These are phyloP conservation scores for Cyphomyrmex costatus DNA, from an alignment of 1,140 invertebrate species.

Conservation along the genomic window DNA sequence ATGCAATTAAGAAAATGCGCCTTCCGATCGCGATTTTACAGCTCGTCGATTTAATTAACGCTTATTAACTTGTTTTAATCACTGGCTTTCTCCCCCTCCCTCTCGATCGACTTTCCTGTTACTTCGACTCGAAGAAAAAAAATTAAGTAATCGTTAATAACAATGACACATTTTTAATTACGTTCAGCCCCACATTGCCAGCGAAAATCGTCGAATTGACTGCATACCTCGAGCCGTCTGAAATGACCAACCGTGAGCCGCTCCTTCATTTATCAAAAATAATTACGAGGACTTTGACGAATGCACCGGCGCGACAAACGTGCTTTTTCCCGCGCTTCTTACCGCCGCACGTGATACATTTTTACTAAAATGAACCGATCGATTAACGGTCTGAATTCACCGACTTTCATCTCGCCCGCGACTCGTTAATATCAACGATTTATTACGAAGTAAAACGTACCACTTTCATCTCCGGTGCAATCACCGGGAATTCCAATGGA, in stretches of 20 bases:
- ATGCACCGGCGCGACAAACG: slow-evolving; percentile 27
- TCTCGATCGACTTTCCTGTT: neutral
- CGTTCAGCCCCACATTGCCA: slow-evolving; percentile 19
- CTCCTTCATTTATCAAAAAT: slow-evolving; percentile 59
- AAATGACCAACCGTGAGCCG: neutral
- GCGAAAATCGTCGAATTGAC: slow-evolving; percentile 38
- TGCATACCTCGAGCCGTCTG: slow-evolving; percentile 35
- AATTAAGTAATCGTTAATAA: slow-evolving; percentile 53
- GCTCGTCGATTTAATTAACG: slow-evolving; percentile 75
- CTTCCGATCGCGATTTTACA: slow-evolving; percentile 68
- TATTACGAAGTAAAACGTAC: slow-evolving; percentile 55
- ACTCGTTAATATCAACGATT: slow-evolving; percentile 67
- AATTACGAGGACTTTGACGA: slow-evolving; percentile 59
- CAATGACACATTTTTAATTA: slow-evolving; percentile 68
- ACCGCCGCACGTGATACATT: slow-evolving; percentile 30
- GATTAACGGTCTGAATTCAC: slow-evolving; percentile 63
- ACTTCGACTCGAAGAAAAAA: neutral
- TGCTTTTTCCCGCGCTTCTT: neutral
- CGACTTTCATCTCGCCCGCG: slow-evolving; percentile 66
- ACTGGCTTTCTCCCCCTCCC: neutral
- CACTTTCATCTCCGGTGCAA: slow-evolving; percentile 55
- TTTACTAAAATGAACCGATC: slow-evolving; percentile 56
- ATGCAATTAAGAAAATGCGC: slow-evolving; percentile 73
- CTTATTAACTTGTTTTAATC: slow-evolving; percentile 77
- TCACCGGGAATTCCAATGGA: slow-evolving; percentile 50